Percentiles rank a stretch among this genome's conserved stretches.
These are phyloP conservation scores for Bombus vancouverensis DNA, from an alignment of 1,140 invertebrate species.

Conservation along the genomic window DNA sequence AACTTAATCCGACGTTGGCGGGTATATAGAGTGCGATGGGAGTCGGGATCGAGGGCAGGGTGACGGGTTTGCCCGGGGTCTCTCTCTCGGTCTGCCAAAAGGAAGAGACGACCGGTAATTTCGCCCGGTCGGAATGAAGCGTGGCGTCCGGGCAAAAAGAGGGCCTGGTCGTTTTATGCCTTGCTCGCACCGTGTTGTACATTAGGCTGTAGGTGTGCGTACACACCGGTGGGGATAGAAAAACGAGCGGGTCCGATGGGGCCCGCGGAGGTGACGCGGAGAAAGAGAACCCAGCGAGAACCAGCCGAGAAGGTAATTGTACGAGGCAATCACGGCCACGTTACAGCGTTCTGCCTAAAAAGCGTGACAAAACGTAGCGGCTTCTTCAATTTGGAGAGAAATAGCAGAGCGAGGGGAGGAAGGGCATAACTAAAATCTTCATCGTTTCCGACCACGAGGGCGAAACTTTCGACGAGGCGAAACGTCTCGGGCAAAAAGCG, in stretches of 20 bases:
- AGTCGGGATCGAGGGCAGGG: not conserved
- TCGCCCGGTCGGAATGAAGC: slow-evolving; percentile 60
- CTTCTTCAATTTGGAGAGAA: slow-evolving; percentile 54
- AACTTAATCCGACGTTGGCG: slow-evolving; percentile 44
- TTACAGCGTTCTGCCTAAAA: slow-evolving; percentile 72
- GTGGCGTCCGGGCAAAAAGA: slow-evolving; percentile 57
- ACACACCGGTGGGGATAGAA: slow-evolving; percentile 47
- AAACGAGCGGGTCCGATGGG: slow-evolving; percentile 20
- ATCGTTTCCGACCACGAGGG: slow-evolving; percentile 50
- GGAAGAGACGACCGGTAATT: slow-evolving; percentile 54
- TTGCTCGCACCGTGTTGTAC: slow-evolving; percentile 66
- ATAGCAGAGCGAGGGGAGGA: not conserved
- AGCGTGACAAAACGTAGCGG: slow-evolving; percentile 70
- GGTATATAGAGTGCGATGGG: not conserved
- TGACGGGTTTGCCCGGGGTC: not conserved
- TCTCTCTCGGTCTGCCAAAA: slow-evolving; percentile 18
- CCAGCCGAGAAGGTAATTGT: slow-evolving; percentile 66
- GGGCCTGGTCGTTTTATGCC: slow-evolving; percentile 58
- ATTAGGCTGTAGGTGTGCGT: slow-evolving; percentile 61
- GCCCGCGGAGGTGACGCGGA: slow-evolving; percentile 8
- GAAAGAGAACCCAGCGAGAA: not conserved
- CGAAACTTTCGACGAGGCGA: not conserved
- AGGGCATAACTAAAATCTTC: slow-evolving; percentile 71
- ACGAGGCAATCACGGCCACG: slow-evolving; percentile 72
- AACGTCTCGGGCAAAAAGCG: not conserved